These are phyloP conservation scores for Manis pentadactyla DNA, from an alignment of 2,797 vertebrate species.

Conservation along the genomic window DNA sequence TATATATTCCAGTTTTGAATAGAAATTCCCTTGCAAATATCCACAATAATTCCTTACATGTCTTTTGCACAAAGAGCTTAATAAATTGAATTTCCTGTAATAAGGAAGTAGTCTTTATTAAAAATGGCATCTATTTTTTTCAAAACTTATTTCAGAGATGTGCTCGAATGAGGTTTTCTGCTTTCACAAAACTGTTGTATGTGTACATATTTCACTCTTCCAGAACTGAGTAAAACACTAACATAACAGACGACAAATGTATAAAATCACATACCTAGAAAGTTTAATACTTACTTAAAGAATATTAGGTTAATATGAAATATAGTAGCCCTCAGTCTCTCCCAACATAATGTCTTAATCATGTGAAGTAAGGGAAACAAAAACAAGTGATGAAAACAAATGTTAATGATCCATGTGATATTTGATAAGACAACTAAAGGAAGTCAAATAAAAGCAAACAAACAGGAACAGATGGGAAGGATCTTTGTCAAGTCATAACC, in stretches of 20 bases:
- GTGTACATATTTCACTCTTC: constrained; percentile 86
- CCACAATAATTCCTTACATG: not conserved
- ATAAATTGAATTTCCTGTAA: constrained; percentile 86
- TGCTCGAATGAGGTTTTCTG: constrained; percentile 90
- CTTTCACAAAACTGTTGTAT: constrained; percentile 88
- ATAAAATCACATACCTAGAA: constrained; percentile 77
- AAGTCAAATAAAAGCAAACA: constrained; percentile 88
- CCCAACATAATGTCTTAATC: constrained; percentile 90
- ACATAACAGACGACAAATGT: constrained; percentile 85
- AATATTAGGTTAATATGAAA: constrained; percentile 83
- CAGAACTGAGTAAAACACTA: constrained; percentile 86
- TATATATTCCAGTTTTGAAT: constrained; percentile 28
- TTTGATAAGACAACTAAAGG: constrained; percentile 88
- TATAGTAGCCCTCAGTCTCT: constrained; percentile 87
- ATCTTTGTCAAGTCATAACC: constrained; percentile 85
- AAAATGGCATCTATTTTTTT: constrained; percentile 87
- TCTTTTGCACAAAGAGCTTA: constrained; percentile 60
- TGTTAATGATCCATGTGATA: constrained; percentile 86
- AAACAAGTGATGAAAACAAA: constrained; percentile 87
- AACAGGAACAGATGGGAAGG: constrained; percentile 87
- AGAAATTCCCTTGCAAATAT: not conserved
- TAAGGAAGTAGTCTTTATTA: constrained; percentile 86
- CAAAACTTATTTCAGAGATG: constrained; percentile 88
- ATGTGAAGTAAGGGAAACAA: constrained; percentile 89
- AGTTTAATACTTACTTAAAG: constrained; percentile 87